Percentiles rank a stretch among this genome's conserved stretches.
Evolutionary conservation across 2,888 invertebrate species (phyloP).

Genomic region (Amblyjoppa fuscipennis): DNA sequence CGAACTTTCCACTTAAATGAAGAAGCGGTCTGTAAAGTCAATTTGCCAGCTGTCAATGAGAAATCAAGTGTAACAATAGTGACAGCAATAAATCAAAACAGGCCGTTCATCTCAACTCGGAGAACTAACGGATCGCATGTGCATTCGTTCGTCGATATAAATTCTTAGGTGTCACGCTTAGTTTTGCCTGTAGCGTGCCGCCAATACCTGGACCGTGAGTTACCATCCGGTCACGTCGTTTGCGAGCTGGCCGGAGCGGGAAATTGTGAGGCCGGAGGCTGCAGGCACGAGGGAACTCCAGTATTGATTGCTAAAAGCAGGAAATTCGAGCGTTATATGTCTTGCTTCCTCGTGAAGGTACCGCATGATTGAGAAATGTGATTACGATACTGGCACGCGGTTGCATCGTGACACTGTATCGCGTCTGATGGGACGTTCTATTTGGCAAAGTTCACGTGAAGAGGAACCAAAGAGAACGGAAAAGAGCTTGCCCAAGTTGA

Average conservation of each 20-base stretch:
- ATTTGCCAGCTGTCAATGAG: too few relatives aligned
- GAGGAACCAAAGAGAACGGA: too few relatives aligned
- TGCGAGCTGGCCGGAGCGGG: too few relatives aligned
- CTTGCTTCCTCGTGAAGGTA: conserved; percentile 3
- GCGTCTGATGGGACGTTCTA: not conserved
- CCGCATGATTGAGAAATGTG: conserved; percentile 33
- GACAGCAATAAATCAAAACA: too few relatives aligned
- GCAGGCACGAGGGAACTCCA: not conserved
- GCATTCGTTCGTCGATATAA: not conserved
- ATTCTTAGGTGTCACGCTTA: not conserved
- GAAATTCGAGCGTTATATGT: conserved; percentile 33
- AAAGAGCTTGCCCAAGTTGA: too few relatives aligned
- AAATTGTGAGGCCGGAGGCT: not conserved
- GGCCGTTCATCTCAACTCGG: not conserved
- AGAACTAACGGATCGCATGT: not conserved
- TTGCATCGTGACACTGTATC: not conserved
- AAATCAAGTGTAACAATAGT: too few relatives aligned
- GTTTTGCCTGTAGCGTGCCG: not conserved
- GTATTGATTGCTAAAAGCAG: conserved; percentile 42
- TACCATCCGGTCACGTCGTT: not conserved
- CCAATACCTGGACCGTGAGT: not conserved
- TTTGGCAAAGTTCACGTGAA: not conserved
- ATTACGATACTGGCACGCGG: conserved; percentile 30
- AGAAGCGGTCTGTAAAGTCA: too few relatives aligned
- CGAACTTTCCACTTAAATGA: too few relatives aligned